phyloP scores from a whole-genome alignment of 37 sponge, comb jelly and placozoan genomes.

The Amphimedon queenslandica region DNA sequence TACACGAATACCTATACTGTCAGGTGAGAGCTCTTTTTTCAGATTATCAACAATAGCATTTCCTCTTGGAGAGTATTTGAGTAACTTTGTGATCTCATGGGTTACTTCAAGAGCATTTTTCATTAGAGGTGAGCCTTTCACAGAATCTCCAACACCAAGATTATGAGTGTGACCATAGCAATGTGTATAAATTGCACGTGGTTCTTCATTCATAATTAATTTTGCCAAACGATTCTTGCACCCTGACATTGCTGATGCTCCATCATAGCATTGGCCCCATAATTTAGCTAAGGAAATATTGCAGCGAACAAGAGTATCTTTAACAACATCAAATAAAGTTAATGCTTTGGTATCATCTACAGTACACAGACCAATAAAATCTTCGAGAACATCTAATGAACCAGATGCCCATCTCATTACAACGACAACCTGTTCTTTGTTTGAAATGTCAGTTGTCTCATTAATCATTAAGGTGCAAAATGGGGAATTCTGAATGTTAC shows the following conservation, averaged over 20 bases:
- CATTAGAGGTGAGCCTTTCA: conserved; percentile 56
- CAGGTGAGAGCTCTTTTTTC: conserved; percentile 22
- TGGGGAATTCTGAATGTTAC: not conserved
- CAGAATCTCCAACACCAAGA: conserved; percentile 43
- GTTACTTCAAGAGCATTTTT: conserved; percentile 17
- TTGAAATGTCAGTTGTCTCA: conserved; percentile 50
- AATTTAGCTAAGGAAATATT: conserved; percentile 27
- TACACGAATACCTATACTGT: conserved; percentile 11
- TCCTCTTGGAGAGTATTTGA: conserved; percentile 66
- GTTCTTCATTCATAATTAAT: conserved; percentile 34
- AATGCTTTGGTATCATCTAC: no score
- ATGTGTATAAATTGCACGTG: conserved; percentile 57
- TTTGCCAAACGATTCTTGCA: conserved; percentile 43
- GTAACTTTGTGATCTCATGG: conserved; percentile 54
- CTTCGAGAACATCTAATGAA: conserved; percentile 51
- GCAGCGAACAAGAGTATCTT: conserved; percentile 25
- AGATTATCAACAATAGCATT: conserved; percentile 39
- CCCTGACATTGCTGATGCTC: conserved; percentile 45
- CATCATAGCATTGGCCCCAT: conserved; percentile 67
- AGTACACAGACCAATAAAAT: conserved; percentile 73
- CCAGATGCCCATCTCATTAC: conserved; percentile 29
- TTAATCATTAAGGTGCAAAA: conserved; percentile 43
- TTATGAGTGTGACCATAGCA: conserved; percentile 72
- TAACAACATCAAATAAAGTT: conserved; percentile 25
- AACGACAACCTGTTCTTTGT: conserved; percentile 45